phyloP scores from a whole-genome alignment of 2,797 vertebrate species.

The Sciurus carolinensis region DNA sequence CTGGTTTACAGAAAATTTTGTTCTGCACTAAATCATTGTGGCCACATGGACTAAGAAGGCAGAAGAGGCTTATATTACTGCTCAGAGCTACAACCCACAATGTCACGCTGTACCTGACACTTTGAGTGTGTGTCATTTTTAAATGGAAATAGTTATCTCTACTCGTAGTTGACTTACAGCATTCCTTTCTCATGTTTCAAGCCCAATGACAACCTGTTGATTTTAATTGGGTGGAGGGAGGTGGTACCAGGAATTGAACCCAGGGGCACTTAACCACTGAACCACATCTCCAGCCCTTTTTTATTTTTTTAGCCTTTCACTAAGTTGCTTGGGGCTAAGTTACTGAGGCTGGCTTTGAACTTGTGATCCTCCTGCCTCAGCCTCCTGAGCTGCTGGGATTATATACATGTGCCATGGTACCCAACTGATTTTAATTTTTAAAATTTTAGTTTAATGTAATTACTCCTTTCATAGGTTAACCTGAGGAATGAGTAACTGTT shows the following conservation, averaged over 20 bases:
- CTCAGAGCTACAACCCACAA: not conserved
- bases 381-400: too few relatives aligned
- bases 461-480: not conserved
- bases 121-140: not conserved
- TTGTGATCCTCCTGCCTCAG: too few relatives aligned
- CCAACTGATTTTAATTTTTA: not conserved
- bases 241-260: too few relatives aligned
- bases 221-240: not conserved
- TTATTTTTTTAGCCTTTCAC: too few relatives aligned
- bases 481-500: not conserved
- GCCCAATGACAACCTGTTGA: not conserved
- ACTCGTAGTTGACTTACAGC: not conserved
- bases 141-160: not conserved
- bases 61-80: not conserved
- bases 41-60: not conserved
- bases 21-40: slow-evolving; percentile 55
- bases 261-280: too few relatives aligned
- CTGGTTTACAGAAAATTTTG: slow-evolving; percentile 73
- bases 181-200: slow-evolving; percentile 44
- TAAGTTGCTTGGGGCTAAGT: too few relatives aligned
- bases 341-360: too few relatives aligned
- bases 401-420: too few relatives aligned
- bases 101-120: not conserved
- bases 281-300: too few relatives aligned
- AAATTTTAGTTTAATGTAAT: not conserved